These are phyloP conservation scores for Daphoenositta chrysoptera DNA, from an alignment of 2,113 vertebrate species.

Conservation along the genomic window DNA sequence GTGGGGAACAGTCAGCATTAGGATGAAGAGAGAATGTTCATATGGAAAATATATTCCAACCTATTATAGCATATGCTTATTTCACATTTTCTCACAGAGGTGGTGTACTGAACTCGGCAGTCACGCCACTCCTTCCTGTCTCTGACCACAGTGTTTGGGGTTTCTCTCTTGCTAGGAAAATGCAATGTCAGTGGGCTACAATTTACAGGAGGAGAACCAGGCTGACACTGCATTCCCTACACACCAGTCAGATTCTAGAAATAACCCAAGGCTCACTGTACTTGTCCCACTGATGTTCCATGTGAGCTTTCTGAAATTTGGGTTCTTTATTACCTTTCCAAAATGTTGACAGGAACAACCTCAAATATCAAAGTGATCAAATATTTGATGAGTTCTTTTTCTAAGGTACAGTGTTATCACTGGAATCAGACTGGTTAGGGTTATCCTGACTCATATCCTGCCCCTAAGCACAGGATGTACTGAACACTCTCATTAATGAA, in stretches of 20 bases:
- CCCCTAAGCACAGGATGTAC: not conserved
- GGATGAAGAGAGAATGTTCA: not conserved
- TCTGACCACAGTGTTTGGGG: not conserved
- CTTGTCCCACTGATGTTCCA: not conserved
- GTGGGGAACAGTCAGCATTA: not conserved
- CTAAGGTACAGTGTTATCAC: not conserved
- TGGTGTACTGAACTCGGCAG: not conserved
- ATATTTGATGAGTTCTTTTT: not conserved
- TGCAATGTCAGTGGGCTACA: not conserved
- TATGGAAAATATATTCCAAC: not conserved
- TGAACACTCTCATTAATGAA: not conserved
- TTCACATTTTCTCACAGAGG: not conserved
- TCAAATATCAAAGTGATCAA: not conserved
- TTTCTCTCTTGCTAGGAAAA: not conserved
- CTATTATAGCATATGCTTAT: not conserved
- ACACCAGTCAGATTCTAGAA: not conserved
- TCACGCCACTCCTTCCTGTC: not conserved
- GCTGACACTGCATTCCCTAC: not conserved
- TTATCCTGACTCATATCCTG: not conserved
- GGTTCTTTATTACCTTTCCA: not conserved
- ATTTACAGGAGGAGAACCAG: not conserved
- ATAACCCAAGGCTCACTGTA: not conserved
- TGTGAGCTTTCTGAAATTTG: not conserved
- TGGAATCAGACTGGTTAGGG: not conserved
- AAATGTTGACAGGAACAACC: not conserved